Evolutionary conservation across 1,140 invertebrate species (phyloP).

Genomic region (Drosophila simulans): DNA sequence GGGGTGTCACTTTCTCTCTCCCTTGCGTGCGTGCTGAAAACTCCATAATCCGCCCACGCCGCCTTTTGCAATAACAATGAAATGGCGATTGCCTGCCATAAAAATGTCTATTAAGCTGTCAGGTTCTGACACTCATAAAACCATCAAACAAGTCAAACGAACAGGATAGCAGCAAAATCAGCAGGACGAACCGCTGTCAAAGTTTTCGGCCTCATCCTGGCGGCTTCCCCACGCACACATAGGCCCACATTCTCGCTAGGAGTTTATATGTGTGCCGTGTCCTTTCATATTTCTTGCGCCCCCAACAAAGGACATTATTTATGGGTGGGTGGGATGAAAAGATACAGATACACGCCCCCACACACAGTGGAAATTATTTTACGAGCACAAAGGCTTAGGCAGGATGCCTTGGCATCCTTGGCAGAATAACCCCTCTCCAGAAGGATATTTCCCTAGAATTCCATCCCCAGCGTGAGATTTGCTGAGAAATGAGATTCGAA

Average conservation of each 20-base stretch:
- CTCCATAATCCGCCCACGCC: constrained; percentile 6
- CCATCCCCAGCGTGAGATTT: constrained; percentile 1
- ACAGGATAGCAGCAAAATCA: constrained; percentile 68
- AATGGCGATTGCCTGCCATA: constrained; percentile 60
- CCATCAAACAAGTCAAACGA: constrained; percentile 81
- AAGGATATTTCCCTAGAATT: neutral
- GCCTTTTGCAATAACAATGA: constrained; percentile 55
- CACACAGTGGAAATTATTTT: constrained; percentile 15
- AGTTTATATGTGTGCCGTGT: constrained; percentile 2
- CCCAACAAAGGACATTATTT: constrained; percentile 27
- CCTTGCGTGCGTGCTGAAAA: constrained; percentile 4
- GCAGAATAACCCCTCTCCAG: constrained; percentile 2
- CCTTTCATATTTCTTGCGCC: constrained; percentile 19
- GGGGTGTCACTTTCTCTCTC: constrained; percentile 1
- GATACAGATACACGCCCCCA: constrained; percentile 1
- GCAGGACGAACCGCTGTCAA: constrained; percentile 59
- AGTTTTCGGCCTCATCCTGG: constrained; percentile 62
- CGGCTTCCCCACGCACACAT: constrained; percentile 18
- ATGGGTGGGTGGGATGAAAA: constrained; percentile 3
- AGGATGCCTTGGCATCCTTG: neutral
- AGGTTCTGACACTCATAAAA: constrained; percentile 81
- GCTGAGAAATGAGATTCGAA: neutral
- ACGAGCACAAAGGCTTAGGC: neutral
- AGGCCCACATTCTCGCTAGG: constrained; percentile 25
- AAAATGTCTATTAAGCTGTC: constrained; percentile 77